These are phyloP conservation scores for Drosophila neocordata DNA, from an alignment of 1,140 invertebrate genomes.

Conservation along the genomic window DNA sequence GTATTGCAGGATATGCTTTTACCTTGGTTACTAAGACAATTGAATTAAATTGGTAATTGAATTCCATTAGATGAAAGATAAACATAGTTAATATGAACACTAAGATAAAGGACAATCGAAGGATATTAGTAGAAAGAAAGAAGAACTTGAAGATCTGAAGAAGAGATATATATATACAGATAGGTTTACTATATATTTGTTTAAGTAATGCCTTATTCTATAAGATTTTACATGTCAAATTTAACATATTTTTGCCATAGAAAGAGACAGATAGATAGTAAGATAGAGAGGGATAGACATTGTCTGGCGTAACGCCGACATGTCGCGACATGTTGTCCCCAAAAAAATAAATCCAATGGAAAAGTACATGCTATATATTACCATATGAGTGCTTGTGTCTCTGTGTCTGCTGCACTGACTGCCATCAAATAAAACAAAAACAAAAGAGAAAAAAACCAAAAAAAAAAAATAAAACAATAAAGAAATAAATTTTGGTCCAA, in stretches of 20 bases:
- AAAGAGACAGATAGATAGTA: too few species aligned
- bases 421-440: not conserved
- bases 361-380: conserved; percentile 16
- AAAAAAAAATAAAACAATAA: conserved; percentile 20
- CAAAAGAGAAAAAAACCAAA: not conserved
- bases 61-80: too few species aligned
- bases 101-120: too few species aligned
- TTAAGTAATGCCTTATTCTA: conserved; percentile 3
- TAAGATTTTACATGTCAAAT: conserved; percentile 7
- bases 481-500: conserved; percentile 15
- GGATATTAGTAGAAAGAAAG: too few species aligned
- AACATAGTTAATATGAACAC: too few species aligned
- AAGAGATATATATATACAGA: too few species aligned
- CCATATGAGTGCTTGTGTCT: conserved; percentile 5
- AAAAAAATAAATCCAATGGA: conserved; percentile 11
- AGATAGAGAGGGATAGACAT: conserved; percentile 14
- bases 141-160: too few species aligned
- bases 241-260: conserved; percentile 20
- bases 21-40: too few species aligned
- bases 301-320: conserved; percentile 36
- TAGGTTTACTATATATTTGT: too few species aligned
- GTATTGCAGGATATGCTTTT: too few species aligned
- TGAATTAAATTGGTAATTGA: too few species aligned
- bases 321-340: conserved; percentile 35
- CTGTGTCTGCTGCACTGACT: conserved; percentile 1